Evolutionary conservation across 1,140 invertebrate genomes (phyloP), one percentile per base, ranked within the genome.

Genomic region (Conus betulinus): DNA sequence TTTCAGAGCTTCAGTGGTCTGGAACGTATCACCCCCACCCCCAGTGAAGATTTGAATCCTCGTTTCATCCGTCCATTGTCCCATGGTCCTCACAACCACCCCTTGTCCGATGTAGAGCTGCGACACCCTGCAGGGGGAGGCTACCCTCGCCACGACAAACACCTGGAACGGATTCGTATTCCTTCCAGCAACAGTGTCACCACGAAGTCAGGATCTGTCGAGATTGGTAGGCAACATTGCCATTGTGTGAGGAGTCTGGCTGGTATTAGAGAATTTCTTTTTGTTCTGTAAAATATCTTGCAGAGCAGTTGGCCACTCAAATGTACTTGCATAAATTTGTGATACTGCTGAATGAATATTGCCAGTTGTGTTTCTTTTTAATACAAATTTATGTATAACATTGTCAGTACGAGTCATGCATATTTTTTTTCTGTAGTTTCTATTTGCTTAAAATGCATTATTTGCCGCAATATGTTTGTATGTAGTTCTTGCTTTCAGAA

Each of bases 191-290:
- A 71, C 23, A 71, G 67, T n/a, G 67, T 71, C 67, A 71, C 97
- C 3, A 90, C 98, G 74, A 98, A 98, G 93, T 98, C 97, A 3
- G 97, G 98, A 2, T 98, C 98, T 88, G 98, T 98, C 85, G 98
- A 99, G 93, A 94, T 94, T 88, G 94, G 94, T 95, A 89, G 20
- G 67, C 6, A 7, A 71, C 6, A n/a, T 11, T 20, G 67, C 39
- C 39, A 39, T 39, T 39, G 39, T 39, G 39, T n/a, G 10, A 13
- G 11, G 67, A 17, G 67, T 23, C 0, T 71, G 67, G 57, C 57
- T 60, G 57, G 57, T 39, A 39, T 39, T 39, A 39, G 39, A 39
- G 39, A 39, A 39, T 39, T 39, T 39, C 39, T 39, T 39, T 39
- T 39, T 39, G 0, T 39, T 39, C 39, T 39, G 39, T 39, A 39